Conservation (phyloP, 2,888 invertebrate species). For the Eupithecia abbreviata region DNA sequence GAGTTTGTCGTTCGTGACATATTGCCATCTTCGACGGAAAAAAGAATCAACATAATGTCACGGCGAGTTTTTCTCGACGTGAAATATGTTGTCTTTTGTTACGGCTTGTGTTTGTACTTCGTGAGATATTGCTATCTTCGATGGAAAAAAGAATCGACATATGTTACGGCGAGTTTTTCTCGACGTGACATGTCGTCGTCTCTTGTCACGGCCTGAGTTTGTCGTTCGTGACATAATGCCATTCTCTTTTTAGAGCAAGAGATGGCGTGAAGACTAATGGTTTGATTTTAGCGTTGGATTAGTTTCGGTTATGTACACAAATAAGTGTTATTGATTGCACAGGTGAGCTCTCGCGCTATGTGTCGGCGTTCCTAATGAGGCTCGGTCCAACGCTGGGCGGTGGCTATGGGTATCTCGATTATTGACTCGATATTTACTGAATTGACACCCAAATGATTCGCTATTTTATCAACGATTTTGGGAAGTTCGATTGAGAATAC, state of each 20-base stretch:
- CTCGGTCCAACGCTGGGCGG: slow-evolving; percentile 57
- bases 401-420: slow-evolving; percentile 38
- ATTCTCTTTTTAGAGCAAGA: neutral
- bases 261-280: neutral
- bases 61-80: too few species aligned
- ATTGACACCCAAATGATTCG: neutral
- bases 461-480: neutral
- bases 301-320: neutral
- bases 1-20: neutral
- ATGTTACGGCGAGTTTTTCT: neutral
- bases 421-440: neutral
- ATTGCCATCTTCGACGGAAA: neutral
- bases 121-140: too few species aligned
- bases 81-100: too few species aligned
- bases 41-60: too few species aligned
- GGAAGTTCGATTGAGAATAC: neutral
- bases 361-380: slow-evolving; percentile 82
- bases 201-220: neutral
- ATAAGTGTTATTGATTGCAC: slow-evolving; percentile 41
- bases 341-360: slow-evolving; percentile 73
- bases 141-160: neutral
- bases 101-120: too few species aligned
- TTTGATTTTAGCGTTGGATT: neutral
- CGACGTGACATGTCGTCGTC: neutral
- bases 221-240: neutral